Percentiles rank a stretch among this genome's conserved stretches.
Conservation (phyloP, 2,113 vertebrate species). For the Columba livia region DNA sequence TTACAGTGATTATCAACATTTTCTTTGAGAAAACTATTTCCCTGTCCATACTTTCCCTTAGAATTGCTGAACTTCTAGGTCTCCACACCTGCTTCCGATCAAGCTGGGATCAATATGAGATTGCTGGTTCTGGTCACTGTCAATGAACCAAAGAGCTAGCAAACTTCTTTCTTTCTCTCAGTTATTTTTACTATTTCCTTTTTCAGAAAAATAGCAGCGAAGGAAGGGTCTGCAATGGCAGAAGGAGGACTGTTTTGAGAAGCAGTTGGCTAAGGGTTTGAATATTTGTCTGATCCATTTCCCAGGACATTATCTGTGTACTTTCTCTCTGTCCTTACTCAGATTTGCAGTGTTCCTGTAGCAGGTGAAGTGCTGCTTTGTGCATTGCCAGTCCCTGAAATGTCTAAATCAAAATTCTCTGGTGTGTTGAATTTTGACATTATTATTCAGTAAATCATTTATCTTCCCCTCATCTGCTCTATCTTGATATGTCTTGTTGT, state of each 20-base stretch:
- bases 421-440: slow-evolving; percentile 19
- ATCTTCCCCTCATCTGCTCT: slow-evolving; percentile 2
- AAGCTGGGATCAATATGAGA: neutral
- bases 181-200: neutral
- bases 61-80: neutral
- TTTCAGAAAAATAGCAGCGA: neutral
- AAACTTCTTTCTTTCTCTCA: neutral
- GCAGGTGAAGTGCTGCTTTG: slow-evolving; percentile 44
- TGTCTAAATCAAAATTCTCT: slow-evolving; percentile 44
- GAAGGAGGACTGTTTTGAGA: neutral
- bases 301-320: neutral
- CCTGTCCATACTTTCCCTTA: neutral
- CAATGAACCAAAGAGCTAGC: neutral
- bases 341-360: slow-evolving; percentile 12
- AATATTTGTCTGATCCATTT: neutral
- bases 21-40: neutral
- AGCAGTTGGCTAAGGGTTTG: neutral
- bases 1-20: neutral
- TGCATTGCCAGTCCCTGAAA: slow-evolving; percentile 16
- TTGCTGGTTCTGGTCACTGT: neutral
- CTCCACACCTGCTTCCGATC: neutral
- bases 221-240: neutral
- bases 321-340: neutral
- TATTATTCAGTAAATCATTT: slow-evolving; percentile 20
- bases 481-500: neutral